A percentile compares a stretch with the other conserved stretches of the same genome.
Evolutionary conservation across 2,888 invertebrate genomes (phyloP).

Genomic region (Petrolisthes cinctipes): DNA sequence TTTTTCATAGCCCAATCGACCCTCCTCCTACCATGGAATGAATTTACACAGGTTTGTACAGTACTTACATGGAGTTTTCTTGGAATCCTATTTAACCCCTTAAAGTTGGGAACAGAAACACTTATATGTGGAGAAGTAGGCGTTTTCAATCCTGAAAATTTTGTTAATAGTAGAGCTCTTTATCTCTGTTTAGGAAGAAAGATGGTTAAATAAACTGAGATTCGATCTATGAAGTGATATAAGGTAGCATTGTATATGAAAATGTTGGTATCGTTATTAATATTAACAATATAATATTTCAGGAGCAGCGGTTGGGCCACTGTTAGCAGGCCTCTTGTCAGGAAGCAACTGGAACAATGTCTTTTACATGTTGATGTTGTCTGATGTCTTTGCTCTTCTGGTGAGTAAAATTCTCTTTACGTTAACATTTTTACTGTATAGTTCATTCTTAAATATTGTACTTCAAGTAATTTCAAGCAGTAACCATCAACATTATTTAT

Average conservation of each 20-base stretch:
- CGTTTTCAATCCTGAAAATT: neutral
- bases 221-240: neutral
- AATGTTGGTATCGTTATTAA: neutral
- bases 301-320: constrained; percentile 94
- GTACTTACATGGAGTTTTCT: no score
- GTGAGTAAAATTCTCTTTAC: constrained; percentile 70
- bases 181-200: neutral
- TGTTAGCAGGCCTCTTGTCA: constrained; percentile 87
- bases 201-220: neutral
- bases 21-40: no score
- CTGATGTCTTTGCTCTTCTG: constrained; percentile 83
- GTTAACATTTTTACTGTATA: no score
- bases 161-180: neutral
- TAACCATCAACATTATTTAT: no score
- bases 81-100: neutral
- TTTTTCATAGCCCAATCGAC: no score
- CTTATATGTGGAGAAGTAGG: neutral
- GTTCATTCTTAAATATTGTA: no score
- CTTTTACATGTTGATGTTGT: constrained; percentile 89
- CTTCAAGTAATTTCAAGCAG: no score
- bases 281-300: constrained; percentile 38
- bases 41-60: no score
- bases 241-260: neutral
- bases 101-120: neutral
- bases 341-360: constrained; percentile 92